Conservation (phyloP, 2,888 invertebrate genomes). For the Clivina fossor region DNA sequence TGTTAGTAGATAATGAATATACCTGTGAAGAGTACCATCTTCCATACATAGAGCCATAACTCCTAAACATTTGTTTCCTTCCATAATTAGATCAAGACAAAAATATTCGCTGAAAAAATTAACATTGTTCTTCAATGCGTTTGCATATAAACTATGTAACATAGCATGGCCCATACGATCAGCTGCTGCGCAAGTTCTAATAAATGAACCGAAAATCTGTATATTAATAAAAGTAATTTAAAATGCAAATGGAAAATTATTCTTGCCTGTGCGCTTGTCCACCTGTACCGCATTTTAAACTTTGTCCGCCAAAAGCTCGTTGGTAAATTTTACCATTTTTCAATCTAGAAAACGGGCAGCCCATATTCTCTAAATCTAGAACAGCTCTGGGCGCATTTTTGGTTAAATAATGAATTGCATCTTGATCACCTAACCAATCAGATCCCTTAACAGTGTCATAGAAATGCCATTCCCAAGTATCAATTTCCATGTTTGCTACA, state of each 20-base stretch:
- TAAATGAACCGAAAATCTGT: not conserved
- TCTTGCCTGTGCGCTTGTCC: slow-evolving; percentile 58
- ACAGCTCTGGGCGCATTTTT: slow-evolving; percentile 63
- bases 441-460: slow-evolving; percentile 77
- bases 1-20: no score
- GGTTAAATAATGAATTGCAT: slow-evolving; percentile 79
- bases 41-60: slow-evolving; percentile 68
- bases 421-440: slow-evolving; percentile 75
- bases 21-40: slow-evolving; percentile 65
- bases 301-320: slow-evolving; percentile 71
- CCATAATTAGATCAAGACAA: slow-evolving; percentile 70
- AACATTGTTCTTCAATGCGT: slow-evolving; percentile 66
- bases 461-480: slow-evolving; percentile 76
- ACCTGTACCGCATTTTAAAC: slow-evolving; percentile 66
- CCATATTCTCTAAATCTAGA: slow-evolving; percentile 62
- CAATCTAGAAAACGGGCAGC: slow-evolving; percentile 70
- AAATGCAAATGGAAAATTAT: slow-evolving; percentile 3
- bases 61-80: slow-evolving; percentile 61
- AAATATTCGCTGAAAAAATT: slow-evolving; percentile 74
- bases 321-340: slow-evolving; percentile 71
- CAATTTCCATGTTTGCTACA: slow-evolving; percentile 67
- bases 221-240: not conserved
- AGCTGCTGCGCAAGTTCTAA: slow-evolving; percentile 65
- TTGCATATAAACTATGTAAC: slow-evolving; percentile 70
- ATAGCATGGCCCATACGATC: slow-evolving; percentile 72